Evolutionary conservation across 2,113 vertebrate genomes (phyloP), one percentile per base, ranked within the genome.

Genomic region (Osmerus mordax): DNA sequence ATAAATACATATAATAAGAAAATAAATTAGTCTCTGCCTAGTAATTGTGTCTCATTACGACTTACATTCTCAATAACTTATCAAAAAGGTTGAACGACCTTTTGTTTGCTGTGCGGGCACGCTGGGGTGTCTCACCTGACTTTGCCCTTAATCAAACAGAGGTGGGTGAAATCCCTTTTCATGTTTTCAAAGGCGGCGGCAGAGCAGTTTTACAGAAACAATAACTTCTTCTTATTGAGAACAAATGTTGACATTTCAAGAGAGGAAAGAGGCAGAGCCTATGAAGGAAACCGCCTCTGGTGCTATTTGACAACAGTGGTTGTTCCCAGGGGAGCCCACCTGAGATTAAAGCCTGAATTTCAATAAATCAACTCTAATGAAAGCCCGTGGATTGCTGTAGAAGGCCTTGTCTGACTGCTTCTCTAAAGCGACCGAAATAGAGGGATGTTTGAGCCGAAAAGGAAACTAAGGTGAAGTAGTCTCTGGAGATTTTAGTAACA

Each of bases 191-290:
- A 93, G 89, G 91, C 91, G 80, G 89, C 90, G 81, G 84, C 81
- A 83, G 73, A 77, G 83, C 78, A 59, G 15, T 89, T 91, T 89
- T 91, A 86, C 89, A 87, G 93, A 94, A 94, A 97, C 92, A 95
- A 91, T 93, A 92, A 93, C 89, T 92, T 92, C 90, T 84, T 87
- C 91, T 95, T 92, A 93, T 92, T 93, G 89, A 91, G 91, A 95
- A 93, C 93, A 95, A 95, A 95, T 94, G 94, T 92, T 94, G 93
- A 93, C 92, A 93, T 94, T 95, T 93, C 89, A 89, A 89, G 81
- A 82, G 87, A 90, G 84, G 32, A 81, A 77, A 65, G 63, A 47
- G 63, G 63, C 63, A 41, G 64, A 51, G 41, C 36, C 32, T 19
- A 12, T 52, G 18, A 79, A 91, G 87, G 86, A 91, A 73, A 86